Evolutionary conservation across 2,797 vertebrate genomes (phyloP), one percentile per base, ranked within the genome.

Genomic region (Myotis pilosus): DNA sequence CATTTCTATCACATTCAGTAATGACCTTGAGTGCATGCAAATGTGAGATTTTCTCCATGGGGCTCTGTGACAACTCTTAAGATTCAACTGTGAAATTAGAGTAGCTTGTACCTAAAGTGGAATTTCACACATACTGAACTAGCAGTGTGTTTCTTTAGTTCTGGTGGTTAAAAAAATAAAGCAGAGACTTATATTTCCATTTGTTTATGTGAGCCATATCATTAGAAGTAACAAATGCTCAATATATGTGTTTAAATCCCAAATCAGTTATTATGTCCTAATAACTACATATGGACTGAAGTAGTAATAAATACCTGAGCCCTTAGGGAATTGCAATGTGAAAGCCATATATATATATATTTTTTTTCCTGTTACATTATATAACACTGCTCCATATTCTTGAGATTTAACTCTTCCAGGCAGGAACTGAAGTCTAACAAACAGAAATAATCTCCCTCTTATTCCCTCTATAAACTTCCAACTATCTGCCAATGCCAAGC

Each of bases 61-160:
- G 94, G 95, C 97, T 97, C 95, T 93, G 74, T 96, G 94, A 97
- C 89, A 98, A 97, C 53, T 91, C 94, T 97, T 97, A 57, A 0
- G 93, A 97, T 98, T 98, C 98, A 98, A 93, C 97, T 98, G 98
- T 98, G 98, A 98, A 98, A 98, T 98, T 98, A 97, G 44, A 98
- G 92, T 94, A 97, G 94, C 93, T 97, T 97, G 60, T 96, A 90
- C 71, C 97, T 97, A 96, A 98, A 97, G 92, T 93, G 83, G 91
- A 97, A 98, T 98, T 98, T 98, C 97, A 98, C 95, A 98, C 97
- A 92, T 97, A 95, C 95, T 97, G 96, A 98, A 95, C 69, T 69
- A 96, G 47, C 88, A 87, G 22, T 95, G 82, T 97, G 62, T 94
- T 97, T 96, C 78, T 97, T 79, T 88, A 76, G 60, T 92, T 95